These are phyloP conservation scores for Ophioninae sp. DNA, from an alignment of 2,888 invertebrate species.

Conservation along the genomic window DNA sequence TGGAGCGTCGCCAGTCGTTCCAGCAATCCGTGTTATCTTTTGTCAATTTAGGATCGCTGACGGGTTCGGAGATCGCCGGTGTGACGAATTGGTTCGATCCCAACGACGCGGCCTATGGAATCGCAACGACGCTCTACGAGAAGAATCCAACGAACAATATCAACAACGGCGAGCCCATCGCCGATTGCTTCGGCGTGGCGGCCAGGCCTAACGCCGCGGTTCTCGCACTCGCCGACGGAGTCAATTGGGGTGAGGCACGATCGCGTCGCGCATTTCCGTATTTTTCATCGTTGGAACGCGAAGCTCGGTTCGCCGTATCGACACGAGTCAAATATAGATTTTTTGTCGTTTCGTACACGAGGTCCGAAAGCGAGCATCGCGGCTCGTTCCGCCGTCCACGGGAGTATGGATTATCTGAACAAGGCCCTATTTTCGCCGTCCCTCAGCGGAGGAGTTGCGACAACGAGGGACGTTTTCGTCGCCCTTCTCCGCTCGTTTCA, in stretches of 20 bases:
- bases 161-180: constrained; percentile 90
- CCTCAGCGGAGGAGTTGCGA: constrained; percentile 78
- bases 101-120: constrained; percentile 85
- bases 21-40: neutral
- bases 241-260: constrained; percentile 90
- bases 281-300: neutral
- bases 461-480: constrained; percentile 88
- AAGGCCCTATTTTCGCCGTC: constrained; percentile 84
- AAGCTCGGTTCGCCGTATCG: neutral
- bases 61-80: constrained; percentile 70
- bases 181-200: constrained; percentile 92
- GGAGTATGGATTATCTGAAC: constrained; percentile 91
- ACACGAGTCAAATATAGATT: neutral
- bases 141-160: constrained; percentile 89
- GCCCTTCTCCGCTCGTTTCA: constrained; percentile 90
- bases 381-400: constrained; percentile 93
- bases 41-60: constrained; percentile 56
- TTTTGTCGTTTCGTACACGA: constrained; percentile 66
- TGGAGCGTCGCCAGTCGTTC: neutral
- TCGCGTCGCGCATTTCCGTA: too few relatives aligned
- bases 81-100: constrained; percentile 83
- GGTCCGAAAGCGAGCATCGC: constrained; percentile 91
- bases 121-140: constrained; percentile 91
- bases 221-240: constrained; percentile 93
- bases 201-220: constrained; percentile 88